Percentiles rank a stretch among this genome's conserved stretches.
phyloP scores from a whole-genome alignment of 1,140 invertebrate genomes.

The Ditylenchus dipsaci region DNA sequence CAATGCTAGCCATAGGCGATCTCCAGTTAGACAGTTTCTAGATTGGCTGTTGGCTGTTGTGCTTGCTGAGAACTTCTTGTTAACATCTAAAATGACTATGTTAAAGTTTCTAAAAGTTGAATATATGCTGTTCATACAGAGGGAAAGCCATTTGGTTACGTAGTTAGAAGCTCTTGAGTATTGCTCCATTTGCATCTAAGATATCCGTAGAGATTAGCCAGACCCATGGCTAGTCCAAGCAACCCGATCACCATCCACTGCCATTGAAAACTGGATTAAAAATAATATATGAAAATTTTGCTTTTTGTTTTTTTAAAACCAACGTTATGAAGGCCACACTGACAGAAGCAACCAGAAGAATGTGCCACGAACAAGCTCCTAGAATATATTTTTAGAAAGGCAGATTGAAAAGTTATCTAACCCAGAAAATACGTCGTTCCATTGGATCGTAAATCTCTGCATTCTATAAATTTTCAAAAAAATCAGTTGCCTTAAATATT shows the following conservation, averaged over 20 bases:
- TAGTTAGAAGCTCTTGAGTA: constrained; percentile 52
- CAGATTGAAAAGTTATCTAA: constrained; percentile 46
- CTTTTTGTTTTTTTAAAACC: neutral
- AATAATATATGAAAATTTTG: constrained; percentile 39
- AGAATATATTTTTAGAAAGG: no score
- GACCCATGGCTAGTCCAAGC: constrained; percentile 68
- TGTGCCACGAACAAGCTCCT: constrained; percentile 72
- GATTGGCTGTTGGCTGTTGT: neutral
- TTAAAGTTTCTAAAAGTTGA: no score
- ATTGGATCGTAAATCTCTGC: constrained; percentile 60
- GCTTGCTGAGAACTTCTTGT: constrained; percentile 12
- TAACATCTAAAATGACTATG: constrained; percentile 20
- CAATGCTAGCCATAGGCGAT: no score
- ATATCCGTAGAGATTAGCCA: constrained; percentile 92
- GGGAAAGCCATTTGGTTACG: constrained; percentile 50
- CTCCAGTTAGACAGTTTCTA: constrained; percentile 1
- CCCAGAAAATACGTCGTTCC: constrained; percentile 89
- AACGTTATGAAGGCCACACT: constrained; percentile 78
- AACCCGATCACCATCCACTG: constrained; percentile 80
- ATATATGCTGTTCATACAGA: constrained; percentile 27
- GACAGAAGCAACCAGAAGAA: constrained; percentile 79
- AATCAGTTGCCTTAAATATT: neutral
- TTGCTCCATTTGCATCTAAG: constrained; percentile 70
- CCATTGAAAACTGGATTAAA: constrained; percentile 65
- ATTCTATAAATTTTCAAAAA: constrained; percentile 48